Evolutionary conservation across 37 sponge, comb jelly and placozoan species (phyloP), one percentile per base, ranked within the genome.

Genomic region (Aphrocallistes beatrix): DNA sequence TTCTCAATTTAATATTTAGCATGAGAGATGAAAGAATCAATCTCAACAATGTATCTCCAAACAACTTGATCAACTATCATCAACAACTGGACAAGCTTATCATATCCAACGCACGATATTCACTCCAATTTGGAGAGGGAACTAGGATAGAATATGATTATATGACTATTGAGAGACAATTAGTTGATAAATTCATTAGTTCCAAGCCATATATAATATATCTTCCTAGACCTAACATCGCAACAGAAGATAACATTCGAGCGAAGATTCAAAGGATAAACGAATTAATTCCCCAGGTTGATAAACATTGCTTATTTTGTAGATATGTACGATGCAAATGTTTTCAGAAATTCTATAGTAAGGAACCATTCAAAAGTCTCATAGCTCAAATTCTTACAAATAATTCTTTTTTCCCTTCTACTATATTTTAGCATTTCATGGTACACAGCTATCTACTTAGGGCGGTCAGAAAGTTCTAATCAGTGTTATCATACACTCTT

Each of bases 101-200:
- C n/a, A 19, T 60, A 25, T 60, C 75, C 34, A 60, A 60, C 75
- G 75, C 75, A 60, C 8, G 75, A 60, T 60, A 60, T 60, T 60
- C 75, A 6, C 75, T 60, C 21, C 75, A 60, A 19, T 60, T 60
- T 60, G 75, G 75, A 3, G 32, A 32, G 34, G 75, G 75, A 21
- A 13, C 75, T 60, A 13, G 10, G 8, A 30, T 60, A 19, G 3
- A 60, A 60, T 60, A 60, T 60, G 75, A 60, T 60, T 60, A 32
- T 60, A 3, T 30, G 8, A 60, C 25, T 6, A 60, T 60, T 32
- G 75, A 60, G n/a, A 60, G 75, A 60, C 75, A 60, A 28, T 60
- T 60, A 30, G 25, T 60, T 28, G 75, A 60, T 30, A 60, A 60
- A 8, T 60, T 60, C n/a, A 28, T 60, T 25, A 19, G 25, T 60